Percentiles rank a stretch among this genome's conserved stretches.
These are phyloP conservation scores for Chloroceryle amazona DNA, from an alignment of 2,797 vertebrate genomes.

Conservation along the genomic window DNA sequence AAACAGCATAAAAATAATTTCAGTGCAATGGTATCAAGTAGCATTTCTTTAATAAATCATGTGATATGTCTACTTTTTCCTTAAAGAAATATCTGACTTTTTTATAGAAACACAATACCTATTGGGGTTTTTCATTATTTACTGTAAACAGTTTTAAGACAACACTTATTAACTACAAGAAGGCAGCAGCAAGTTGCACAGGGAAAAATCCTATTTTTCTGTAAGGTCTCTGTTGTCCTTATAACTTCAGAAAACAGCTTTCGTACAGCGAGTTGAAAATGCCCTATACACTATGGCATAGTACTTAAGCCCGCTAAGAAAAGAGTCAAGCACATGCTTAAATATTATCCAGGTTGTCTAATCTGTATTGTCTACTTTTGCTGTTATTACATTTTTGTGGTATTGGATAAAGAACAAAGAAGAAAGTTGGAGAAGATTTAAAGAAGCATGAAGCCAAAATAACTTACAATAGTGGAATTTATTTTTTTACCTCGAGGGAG, in stretches of 20 bases:
- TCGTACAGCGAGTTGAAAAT: neutral
- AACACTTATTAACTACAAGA: neutral
- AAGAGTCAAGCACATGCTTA: conserved; percentile 10
- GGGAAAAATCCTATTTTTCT: neutral
- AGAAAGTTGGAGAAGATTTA: conserved; percentile 48
- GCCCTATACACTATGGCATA: neutral
- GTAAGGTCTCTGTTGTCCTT: neutral
- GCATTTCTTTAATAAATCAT: neutral
- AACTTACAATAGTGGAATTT: conserved; percentile 26
- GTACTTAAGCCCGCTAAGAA: neutral
- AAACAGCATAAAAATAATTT: neutral
- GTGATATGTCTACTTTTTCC: neutral
- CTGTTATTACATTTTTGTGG: conserved; percentile 72
- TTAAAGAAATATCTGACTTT: neutral
- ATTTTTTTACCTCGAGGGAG: conserved; percentile 49
- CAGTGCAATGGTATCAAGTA: fast-evolving
- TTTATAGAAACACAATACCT: neutral
- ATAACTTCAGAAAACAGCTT: neutral
- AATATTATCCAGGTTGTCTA: conserved; percentile 45
- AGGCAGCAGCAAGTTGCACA: neutral
- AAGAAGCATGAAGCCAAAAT: conserved; percentile 47
- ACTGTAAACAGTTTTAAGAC: neutral
- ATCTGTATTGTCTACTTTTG: conserved; percentile 65
- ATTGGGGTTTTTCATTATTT: neutral
- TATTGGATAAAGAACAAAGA: conserved; percentile 73